Conservation (phyloP, 2,888 invertebrate genomes). For the Halictus ligatus region DNA sequence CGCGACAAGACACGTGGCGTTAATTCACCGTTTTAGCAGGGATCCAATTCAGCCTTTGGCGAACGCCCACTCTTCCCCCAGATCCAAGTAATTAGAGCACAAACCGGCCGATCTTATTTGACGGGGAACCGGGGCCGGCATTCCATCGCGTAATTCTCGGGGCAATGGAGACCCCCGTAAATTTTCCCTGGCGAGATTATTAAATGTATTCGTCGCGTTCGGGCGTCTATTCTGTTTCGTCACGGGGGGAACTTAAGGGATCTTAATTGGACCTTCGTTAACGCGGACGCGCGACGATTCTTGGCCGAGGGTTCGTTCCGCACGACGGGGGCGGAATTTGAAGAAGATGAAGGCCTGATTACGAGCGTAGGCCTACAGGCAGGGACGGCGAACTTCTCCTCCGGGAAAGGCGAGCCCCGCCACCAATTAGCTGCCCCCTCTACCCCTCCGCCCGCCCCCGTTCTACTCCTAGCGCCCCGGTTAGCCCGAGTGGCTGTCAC, state of each 20-base stretch:
- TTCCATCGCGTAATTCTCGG: slow-evolving; percentile 20
- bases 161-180: slow-evolving; percentile 28
- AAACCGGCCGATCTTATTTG: slow-evolving; percentile 49
- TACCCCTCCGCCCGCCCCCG: too few relatives aligned
- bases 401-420: not conserved
- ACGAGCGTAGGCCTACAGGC: not conserved
- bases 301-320: slow-evolving; percentile 2
- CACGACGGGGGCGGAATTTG: slow-evolving; percentile 3
- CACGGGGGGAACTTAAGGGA: not conserved
- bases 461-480: not conserved
- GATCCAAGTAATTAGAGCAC: slow-evolving; percentile 53
- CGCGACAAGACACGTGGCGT: slow-evolving; percentile 47
- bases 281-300: slow-evolving; percentile 20
- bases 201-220: slow-evolving; percentile 41
- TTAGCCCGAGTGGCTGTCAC: not conserved
- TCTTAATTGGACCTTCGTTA: slow-evolving; percentile 32
- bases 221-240: slow-evolving; percentile 19
- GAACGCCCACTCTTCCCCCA: not conserved
- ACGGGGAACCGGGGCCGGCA: slow-evolving; percentile 38
- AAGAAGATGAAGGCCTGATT: not conserved
- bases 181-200: slow-evolving; percentile 44
- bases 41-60: slow-evolving; percentile 42
- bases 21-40: slow-evolving; percentile 40
- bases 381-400: slow-evolving; percentile 1
- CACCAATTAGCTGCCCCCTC: not conserved